phyloP scores from a whole-genome alignment of 1,140 invertebrate genomes.

The Ganaspis sp. region DNA sequence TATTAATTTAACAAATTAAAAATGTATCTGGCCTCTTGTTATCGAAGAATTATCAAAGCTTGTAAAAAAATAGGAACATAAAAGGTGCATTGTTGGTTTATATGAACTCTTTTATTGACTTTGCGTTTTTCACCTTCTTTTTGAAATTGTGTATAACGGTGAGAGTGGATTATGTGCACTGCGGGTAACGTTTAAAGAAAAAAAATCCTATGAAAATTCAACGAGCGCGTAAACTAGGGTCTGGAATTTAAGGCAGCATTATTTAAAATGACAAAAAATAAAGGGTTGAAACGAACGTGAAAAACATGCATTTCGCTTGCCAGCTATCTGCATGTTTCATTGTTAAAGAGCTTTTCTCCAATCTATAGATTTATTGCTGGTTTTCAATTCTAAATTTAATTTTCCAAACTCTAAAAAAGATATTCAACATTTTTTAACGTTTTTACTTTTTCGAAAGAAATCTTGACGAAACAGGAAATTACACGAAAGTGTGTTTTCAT shows the following conservation, averaged over 20 bases:
- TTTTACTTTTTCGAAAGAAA: no score
- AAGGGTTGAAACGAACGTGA: neutral
- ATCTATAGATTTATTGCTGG: constrained; percentile 11
- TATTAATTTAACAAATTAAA: neutral
- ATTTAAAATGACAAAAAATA: constrained; percentile 27
- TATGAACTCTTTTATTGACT: neutral
- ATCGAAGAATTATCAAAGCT: no score
- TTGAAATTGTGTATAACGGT: neutral
- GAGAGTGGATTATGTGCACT: neutral
- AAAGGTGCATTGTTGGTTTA: neutral
- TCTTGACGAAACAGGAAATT: no score
- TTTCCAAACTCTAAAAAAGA: neutral
- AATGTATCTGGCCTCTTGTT: neutral
- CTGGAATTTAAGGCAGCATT: constrained; percentile 3
- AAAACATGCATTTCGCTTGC: constrained; percentile 20
- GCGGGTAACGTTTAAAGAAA: neutral
- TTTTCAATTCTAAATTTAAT: neutral
- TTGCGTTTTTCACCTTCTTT: neutral
- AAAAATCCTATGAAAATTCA: constrained; percentile 11
- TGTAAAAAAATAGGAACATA: neutral
- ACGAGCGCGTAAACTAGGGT: constrained; percentile 11
- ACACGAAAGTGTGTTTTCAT: no score
- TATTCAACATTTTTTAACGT: no score
- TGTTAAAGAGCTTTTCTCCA: constrained; percentile 20
- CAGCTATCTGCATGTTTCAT: constrained; percentile 10